phyloP scores from a whole-genome alignment of 1,140 invertebrate genomes.

The Dendroctonus ponderosae region DNA sequence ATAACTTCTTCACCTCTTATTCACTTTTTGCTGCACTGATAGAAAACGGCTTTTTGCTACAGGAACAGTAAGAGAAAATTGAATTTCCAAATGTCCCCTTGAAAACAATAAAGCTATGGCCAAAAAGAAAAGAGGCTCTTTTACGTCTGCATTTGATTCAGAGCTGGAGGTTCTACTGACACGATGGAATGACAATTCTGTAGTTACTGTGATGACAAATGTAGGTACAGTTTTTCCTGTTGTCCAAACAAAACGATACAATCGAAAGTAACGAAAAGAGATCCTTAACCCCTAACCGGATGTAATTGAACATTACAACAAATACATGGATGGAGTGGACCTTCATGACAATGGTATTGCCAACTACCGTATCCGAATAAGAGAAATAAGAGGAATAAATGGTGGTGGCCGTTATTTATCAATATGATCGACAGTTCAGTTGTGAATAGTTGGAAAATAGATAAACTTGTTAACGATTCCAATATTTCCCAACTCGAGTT shows the following conservation, averaged over 20 bases:
- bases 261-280: conserved; percentile 34
- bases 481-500: conserved; percentile 38
- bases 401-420: conserved; percentile 45
- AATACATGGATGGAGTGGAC: conserved; percentile 42
- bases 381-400: conserved; percentile 46
- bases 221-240: conserved; percentile 27
- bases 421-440: conserved; percentile 38
- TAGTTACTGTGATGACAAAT: conserved; percentile 30
- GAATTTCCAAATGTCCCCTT: conserved; percentile 19
- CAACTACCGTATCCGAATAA: conserved; percentile 41
- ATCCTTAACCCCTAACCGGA: conserved; percentile 26
- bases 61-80: conserved; percentile 31
- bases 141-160: conserved; percentile 31
- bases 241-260: conserved; percentile 33
- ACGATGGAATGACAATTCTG: conserved; percentile 37
- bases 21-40: too few species aligned
- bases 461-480: conserved; percentile 29
- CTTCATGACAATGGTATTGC: conserved; percentile 42
- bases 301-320: conserved; percentile 40
- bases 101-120: conserved; percentile 8
- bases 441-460: conserved; percentile 40
- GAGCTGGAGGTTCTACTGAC: conserved; percentile 25
- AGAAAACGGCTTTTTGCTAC: conserved; percentile 29
- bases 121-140: conserved; percentile 23
- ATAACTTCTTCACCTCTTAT: too few species aligned